A percentile compares a stretch with the other conserved stretches of the same genome.
These are phyloP conservation scores for Amphipoea lucens DNA, from an alignment of 2,888 invertebrate genomes.

Conservation along the genomic window DNA sequence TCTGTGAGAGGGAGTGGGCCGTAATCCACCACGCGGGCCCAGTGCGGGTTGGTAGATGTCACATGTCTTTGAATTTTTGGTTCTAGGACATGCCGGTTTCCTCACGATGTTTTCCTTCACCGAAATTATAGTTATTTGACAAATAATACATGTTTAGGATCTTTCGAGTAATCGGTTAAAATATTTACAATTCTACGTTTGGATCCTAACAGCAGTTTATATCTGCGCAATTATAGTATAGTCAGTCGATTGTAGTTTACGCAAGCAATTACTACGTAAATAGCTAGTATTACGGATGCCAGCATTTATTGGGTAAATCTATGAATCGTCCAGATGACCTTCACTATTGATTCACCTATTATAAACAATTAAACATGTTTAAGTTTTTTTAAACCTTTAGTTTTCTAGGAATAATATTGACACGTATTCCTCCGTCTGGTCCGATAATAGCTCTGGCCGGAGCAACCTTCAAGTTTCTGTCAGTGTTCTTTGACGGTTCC, in stretches of 20 bases:
- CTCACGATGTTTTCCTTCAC: too few relatives aligned
- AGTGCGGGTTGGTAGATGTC: too few relatives aligned
- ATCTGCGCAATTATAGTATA: background rate
- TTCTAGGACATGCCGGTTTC: too few relatives aligned
- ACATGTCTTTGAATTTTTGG: too few relatives aligned
- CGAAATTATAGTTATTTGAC: background rate
- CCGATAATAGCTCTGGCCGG: conserved; percentile 47
- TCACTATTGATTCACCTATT: background rate
- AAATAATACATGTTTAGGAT: background rate
- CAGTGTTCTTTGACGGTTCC: conserved; percentile 67
- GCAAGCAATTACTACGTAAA: too few relatives aligned
- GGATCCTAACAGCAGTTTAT: background rate
- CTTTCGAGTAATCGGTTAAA: background rate
- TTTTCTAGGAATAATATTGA: conserved; percentile 56
- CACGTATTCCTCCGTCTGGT: conserved; percentile 56
- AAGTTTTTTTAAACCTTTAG: conserved; percentile 2
- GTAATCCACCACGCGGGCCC: too few relatives aligned
- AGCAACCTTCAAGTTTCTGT: conserved; percentile 36
- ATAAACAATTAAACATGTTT: background rate
- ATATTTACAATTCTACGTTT: background rate
- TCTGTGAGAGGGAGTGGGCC: too few relatives aligned
- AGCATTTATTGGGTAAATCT: background rate
- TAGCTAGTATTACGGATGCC: background rate
- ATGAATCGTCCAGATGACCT: background rate
- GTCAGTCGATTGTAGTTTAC: background rate